Evolutionary conservation across 2,113 vertebrate species (phyloP), one percentile per base, ranked within the genome.

Genomic region (Grus americana): DNA sequence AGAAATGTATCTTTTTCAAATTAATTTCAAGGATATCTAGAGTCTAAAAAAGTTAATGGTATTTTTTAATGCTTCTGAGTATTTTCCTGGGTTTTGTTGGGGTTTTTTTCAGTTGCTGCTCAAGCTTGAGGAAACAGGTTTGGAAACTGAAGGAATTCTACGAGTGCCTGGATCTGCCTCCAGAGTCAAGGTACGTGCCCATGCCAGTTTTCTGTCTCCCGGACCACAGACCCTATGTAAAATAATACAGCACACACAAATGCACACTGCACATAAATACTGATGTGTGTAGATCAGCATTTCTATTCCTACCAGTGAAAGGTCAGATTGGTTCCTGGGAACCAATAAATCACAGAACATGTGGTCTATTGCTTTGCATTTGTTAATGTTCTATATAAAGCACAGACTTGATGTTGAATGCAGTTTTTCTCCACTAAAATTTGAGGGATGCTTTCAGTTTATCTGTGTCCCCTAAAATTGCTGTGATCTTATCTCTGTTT

Each of bases 141-240:
- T 99, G 90, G 99, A 99, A 96, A 99, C 99, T 0, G 99, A 99
- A 98, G 99, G 99, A 92, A 99, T 99, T 95, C 98, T 99, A 22
- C 98, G 99, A 52, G 98, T 99, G 30, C 98, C 99, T 20, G 99
- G 99, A 95, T 99, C 99, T 71, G 99, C 99, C 20, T 99, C 99
- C 68, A 98, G 99, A 97, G 98, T 99, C 59, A 99, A 99, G 99
- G 99, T 99, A 98, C 42, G 7, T 2, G 3, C 6, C 11, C 4
- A 4, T 86, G 85, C 67, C 40, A 86, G 6, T 79, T 89, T 79
- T 76, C 50, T 26, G 49, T 84, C 72, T 90, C 54, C 40, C 79
- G 42, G 16, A 58, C 47, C 68, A 40, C 50, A 88, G n/a, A 54
- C 15, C 11, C 34, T 34, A 4, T 67, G 61, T 85, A 46, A 82